These are phyloP conservation scores for Andrena minutula DNA, from an alignment of 2,888 invertebrate species.

Conservation along the genomic window DNA sequence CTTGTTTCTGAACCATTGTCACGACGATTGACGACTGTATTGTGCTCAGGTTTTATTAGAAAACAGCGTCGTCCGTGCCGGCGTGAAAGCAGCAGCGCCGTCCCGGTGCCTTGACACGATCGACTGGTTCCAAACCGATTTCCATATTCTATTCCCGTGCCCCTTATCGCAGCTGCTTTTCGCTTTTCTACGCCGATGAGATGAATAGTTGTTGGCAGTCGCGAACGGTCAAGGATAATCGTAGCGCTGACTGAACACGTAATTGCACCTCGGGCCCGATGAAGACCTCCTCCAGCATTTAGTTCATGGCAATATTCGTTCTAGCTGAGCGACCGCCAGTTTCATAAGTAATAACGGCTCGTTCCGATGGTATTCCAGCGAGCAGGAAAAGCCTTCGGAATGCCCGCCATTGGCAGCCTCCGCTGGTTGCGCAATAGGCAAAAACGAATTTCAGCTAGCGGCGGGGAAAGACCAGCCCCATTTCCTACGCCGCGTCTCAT, in stretches of 20 bases:
- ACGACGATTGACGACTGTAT: slow-evolving; percentile 18
- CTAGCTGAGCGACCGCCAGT: slow-evolving; percentile 20
- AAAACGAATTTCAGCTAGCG: background rate
- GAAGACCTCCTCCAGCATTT: slow-evolving; percentile 15
- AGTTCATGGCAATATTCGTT: slow-evolving; percentile 33
- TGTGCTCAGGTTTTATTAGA: background rate
- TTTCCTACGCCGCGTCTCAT: background rate
- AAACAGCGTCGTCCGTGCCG: slow-evolving; percentile 1
- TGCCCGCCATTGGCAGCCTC: background rate
- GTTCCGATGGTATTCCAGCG: background rate
- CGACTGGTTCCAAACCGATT: slow-evolving; percentile 41
- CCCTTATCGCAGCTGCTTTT: slow-evolving; percentile 31
- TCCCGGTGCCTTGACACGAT: slow-evolving; percentile 38
- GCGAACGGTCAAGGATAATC: slow-evolving; percentile 45
- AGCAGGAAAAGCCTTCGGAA: slow-evolving; percentile 15
- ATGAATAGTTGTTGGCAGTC: slow-evolving; percentile 10
- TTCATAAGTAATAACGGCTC: background rate
- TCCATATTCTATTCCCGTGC: slow-evolving; percentile 19
- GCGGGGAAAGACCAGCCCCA: background rate
- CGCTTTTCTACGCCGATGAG: slow-evolving; percentile 5
- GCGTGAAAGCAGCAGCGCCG: slow-evolving; percentile 31
- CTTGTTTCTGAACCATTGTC: background rate
- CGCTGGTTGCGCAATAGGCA: background rate
- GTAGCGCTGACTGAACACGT: background rate
- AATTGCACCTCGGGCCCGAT: background rate